These are phyloP conservation scores for Microcebus jonahi DNA, from an alignment of 2,113 vertebrate genomes.

Conservation along the genomic window DNA sequence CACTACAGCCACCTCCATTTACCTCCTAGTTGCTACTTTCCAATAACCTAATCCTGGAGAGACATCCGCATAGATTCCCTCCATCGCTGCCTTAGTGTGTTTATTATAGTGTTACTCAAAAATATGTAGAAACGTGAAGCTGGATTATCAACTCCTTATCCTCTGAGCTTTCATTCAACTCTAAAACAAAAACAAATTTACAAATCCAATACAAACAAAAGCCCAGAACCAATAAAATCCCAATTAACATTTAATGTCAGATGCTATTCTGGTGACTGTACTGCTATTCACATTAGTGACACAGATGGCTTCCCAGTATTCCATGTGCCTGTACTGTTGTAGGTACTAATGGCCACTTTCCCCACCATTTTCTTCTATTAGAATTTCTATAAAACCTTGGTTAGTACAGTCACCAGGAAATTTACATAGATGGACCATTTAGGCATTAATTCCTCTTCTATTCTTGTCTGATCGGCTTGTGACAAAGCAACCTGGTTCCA, in stretches of 20 bases:
- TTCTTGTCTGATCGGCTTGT: not conserved
- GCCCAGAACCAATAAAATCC: not conserved
- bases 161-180: not conserved
- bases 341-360: not conserved
- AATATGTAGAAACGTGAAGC: not conserved
- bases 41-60: not conserved
- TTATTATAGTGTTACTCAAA: not conserved
- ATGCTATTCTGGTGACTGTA: not conserved
- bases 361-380: not conserved
- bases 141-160: not conserved
- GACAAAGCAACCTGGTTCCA: not conserved
- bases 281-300: not conserved
- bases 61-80: not conserved
- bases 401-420: not conserved
- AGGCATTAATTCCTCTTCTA: not conserved
- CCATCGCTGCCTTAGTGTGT: not conserved
- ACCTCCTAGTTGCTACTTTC: not conserved
- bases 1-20: not conserved
- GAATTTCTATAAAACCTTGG: not conserved
- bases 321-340: not conserved
- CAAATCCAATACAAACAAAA: not conserved
- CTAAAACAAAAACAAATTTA: constrained; percentile 4
- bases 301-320: not conserved
- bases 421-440: not conserved
- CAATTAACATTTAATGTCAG: not conserved